Percentiles rank a stretch among this genome's conserved stretches.
phyloP scores from a whole-genome alignment of 2,797 vertebrate species.

The Chrysolophus pictus region DNA sequence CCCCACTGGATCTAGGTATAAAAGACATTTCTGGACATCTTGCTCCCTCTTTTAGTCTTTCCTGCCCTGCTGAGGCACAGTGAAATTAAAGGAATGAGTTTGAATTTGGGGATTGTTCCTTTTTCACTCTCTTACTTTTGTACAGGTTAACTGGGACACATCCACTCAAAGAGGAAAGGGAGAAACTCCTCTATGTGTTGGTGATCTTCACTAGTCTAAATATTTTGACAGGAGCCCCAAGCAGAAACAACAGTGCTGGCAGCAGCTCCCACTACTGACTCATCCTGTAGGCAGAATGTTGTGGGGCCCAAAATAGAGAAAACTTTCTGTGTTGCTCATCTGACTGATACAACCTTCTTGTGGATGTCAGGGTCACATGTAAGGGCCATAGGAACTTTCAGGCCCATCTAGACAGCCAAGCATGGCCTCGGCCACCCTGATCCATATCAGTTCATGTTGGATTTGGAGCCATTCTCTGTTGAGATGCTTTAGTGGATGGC shows the following conservation, averaged over 20 bases:
- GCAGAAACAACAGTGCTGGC: slow-evolving; percentile 43
- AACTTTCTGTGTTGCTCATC: background rate
- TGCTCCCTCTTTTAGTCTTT: background rate
- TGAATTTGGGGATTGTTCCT: background rate
- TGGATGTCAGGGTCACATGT: background rate
- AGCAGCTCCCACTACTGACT: slow-evolving; percentile 25
- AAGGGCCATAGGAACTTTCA: background rate
- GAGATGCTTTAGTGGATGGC: background rate
- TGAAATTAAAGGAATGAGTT: background rate
- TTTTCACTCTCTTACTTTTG: background rate
- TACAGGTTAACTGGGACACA: background rate
- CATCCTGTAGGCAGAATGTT: slow-evolving; percentile 4
- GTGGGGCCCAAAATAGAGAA: background rate
- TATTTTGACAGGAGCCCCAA: slow-evolving; percentile 53
- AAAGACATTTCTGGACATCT: background rate
- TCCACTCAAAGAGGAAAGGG: background rate
- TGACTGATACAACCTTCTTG: background rate
- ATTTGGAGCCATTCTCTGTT: background rate
- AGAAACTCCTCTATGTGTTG: background rate
- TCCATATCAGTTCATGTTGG: background rate
- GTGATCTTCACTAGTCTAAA: slow-evolving; percentile 42
- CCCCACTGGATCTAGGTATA: background rate
- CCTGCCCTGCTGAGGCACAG: background rate
- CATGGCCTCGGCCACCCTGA: background rate
- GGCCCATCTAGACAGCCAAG: background rate